Base-by-base conservation (phyloP, 2,888 invertebrate genomes). In the Hermaeophaga mercurialis region DNA sequence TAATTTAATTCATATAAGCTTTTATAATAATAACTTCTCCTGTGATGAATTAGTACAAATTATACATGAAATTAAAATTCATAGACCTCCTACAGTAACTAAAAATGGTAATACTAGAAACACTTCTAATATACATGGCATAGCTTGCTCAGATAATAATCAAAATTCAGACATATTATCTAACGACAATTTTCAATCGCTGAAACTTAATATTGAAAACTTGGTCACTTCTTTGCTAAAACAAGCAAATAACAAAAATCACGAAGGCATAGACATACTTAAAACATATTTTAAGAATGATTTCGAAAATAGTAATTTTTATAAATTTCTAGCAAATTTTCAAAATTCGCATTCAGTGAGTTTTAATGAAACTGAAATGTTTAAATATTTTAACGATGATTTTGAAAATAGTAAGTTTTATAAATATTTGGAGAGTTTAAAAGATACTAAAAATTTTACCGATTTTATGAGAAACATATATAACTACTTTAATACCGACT, bases 301-400 rank as follows among this genome's bases (percentile, higher is more conserved):
- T 44, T 58, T 58, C 7, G 33, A 45, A 36, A 45, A 45, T 6
- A 58, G 54, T 33, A 54, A 49, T 22, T 58, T 58, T 38, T 54
- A 54, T 45, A 54, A 54, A 39, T 58, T 43, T 43, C 12, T 58
- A 19, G 54, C 45, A 44, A 34, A 38, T 15, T 33, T 56, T 17
- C 28, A 52, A 41, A 38, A 38, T n/a, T 26, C 17, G 6, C 36
- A 38, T 22, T 19, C 22, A 18, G n/a, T 28, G 3, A 50, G 45
- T 3, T 22, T 56, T 9, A 38, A 56, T 17, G 39, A 45, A 6
- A 38, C 45, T 2, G 24, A 50, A 17, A 17, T 46, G 2, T 19
- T 46, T 24, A 24, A 47, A 18, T 56, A 39, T 31, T 56, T 56
- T 15, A 56, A 56, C 26, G 15, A 39, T 17, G 47, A 50, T 41